These are phyloP conservation scores for Macrobrachium rosenbergii DNA, from an alignment of 1,140 invertebrate species.

Conservation along the genomic window DNA sequence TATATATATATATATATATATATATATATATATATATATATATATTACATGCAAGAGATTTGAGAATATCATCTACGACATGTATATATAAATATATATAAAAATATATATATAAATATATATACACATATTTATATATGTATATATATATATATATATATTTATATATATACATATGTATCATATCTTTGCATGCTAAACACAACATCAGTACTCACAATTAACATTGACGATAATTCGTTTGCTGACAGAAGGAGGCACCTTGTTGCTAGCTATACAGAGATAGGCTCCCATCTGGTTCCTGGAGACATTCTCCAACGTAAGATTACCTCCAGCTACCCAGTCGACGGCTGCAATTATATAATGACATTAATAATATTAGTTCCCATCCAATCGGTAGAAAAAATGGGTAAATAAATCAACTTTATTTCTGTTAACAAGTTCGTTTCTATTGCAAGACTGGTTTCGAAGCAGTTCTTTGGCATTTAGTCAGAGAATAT, in stretches of 20 bases:
- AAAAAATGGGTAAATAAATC: no score
- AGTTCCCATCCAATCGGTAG: no score
- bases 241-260: conserved; percentile 89
- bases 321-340: conserved; percentile 36
- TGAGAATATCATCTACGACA: no score
- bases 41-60: no score
- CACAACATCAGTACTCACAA: conserved; percentile 78
- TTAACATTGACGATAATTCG: conserved; percentile 87
- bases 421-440: no score
- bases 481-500: no score
- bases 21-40: not conserved
- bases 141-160: conserved; percentile 17
- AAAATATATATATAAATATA: conserved; percentile 2
- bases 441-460: no score
- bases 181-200: not conserved
- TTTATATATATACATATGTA: conserved; percentile 12
- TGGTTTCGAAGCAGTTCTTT: no score
- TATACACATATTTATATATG: conserved; percentile 23
- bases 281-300: conserved; percentile 88
- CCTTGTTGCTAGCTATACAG: conserved; percentile 90
- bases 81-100: not conserved
- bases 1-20: not conserved
- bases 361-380: not conserved
- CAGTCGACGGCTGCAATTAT: conserved; percentile 10
- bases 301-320: conserved; percentile 23